Percentiles rank a stretch among this genome's conserved stretches.
phyloP scores from a whole-genome alignment of 1,140 invertebrate species.

The Pantala flavescens region DNA sequence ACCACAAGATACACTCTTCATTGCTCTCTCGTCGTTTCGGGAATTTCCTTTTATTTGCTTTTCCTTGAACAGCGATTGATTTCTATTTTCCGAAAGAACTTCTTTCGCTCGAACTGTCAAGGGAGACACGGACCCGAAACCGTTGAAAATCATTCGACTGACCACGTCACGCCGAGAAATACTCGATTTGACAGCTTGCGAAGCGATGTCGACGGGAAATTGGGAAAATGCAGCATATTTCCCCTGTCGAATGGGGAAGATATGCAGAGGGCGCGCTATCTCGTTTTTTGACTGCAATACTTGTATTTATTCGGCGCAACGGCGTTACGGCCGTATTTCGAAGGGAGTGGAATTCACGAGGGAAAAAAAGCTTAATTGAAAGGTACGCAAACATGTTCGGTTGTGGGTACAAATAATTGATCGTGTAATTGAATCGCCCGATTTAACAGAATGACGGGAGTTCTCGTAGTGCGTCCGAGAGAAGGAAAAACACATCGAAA shows the following conservation, averaged over 20 bases:
- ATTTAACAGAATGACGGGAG: not conserved
- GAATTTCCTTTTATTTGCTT: no score
- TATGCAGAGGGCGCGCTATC: no score
- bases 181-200: not conserved
- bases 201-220: not conserved
- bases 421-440: not conserved
- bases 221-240: not conserved
- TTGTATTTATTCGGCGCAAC: not conserved
- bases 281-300: not conserved
- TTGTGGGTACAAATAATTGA: not conserved
- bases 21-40: no score
- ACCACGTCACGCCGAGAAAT: not conserved
- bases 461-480: no score
- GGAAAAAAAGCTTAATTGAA: constrained; percentile 10
- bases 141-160: not conserved
- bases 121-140: no score
- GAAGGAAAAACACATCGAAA: no score
- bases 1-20: no score
- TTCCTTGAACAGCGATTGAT: no score
- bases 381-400: not conserved
- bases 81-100: no score
- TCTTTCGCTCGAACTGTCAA: no score
- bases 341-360: not conserved
- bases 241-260: no score
- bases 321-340: not conserved